phyloP scores from a whole-genome alignment of 1,140 invertebrate genomes.

The Drosophila asahinai region DNA sequence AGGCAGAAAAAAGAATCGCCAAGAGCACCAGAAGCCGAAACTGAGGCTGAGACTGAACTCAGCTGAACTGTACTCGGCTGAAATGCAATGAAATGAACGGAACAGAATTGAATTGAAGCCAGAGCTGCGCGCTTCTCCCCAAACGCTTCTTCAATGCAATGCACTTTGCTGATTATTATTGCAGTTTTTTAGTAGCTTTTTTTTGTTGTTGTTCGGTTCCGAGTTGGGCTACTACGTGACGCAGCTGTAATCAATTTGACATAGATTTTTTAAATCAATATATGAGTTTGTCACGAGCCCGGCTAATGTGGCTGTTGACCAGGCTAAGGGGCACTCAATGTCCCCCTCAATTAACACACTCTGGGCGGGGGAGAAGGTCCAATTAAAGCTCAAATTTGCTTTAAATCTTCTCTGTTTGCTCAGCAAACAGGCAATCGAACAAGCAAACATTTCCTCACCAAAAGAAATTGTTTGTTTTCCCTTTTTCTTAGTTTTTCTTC shows the following conservation, averaged over 20 bases:
- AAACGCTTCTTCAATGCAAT: conserved; percentile 43
- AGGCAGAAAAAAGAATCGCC: conserved; percentile 12
- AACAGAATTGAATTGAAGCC: conserved; percentile 23
- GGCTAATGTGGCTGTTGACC: conserved; percentile 22
- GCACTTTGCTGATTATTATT: conserved; percentile 79
- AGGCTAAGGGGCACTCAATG: conserved; percentile 17
- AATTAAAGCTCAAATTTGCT: conserved; percentile 29
- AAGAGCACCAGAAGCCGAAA: conserved; percentile 22
- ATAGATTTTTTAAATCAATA: conserved; percentile 78
- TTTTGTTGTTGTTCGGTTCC: conserved; percentile 21
- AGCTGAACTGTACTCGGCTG: conserved; percentile 14
- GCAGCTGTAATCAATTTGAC: conserved; percentile 73
- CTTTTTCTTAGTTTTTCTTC: background rate
- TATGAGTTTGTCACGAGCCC: conserved; percentile 44
- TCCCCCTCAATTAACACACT: conserved; percentile 28
- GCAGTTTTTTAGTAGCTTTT: conserved; percentile 28
- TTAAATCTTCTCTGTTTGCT: conserved; percentile 10
- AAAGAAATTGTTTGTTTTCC: conserved; percentile 8
- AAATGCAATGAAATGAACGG: conserved; percentile 31
- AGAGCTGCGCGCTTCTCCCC: conserved; percentile 10
- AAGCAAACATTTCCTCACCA: conserved; percentile 22
- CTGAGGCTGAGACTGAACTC: conserved; percentile 22
- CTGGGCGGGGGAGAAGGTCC: background rate
- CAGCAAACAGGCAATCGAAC: conserved; percentile 19
- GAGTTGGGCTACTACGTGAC: conserved; percentile 32